phyloP scores from a whole-genome alignment of 2,888 invertebrate species.

The Plagiodera versicolora region DNA sequence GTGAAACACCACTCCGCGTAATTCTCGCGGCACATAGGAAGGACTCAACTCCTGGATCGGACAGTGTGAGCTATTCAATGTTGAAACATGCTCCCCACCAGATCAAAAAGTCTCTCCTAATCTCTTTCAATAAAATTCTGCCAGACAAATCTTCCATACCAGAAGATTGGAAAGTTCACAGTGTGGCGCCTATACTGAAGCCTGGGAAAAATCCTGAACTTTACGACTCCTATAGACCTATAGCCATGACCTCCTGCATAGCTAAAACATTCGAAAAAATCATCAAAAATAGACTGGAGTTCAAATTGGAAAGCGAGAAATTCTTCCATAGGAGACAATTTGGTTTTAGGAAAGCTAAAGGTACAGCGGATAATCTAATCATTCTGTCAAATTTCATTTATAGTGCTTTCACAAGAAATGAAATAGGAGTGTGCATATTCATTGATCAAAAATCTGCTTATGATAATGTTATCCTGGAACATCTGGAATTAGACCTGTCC shows the following conservation, averaged over 20 bases:
- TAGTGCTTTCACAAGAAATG: not conserved
- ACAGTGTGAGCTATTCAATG: constrained; percentile 13
- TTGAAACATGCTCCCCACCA: constrained; percentile 6
- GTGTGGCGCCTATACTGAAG: constrained; percentile 7
- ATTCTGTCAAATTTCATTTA: not conserved
- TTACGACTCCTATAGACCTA: constrained; percentile 1
- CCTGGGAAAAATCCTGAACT: not conserved
- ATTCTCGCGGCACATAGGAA: too few species aligned
- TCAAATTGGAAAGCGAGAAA: not conserved
- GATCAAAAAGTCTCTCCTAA: not conserved
- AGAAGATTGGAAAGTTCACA: constrained; percentile 16
- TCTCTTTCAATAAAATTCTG: constrained; percentile 12
- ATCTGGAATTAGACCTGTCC: not conserved
- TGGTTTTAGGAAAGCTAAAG: not conserved
- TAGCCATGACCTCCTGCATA: not conserved
- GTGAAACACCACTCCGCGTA: too few species aligned
- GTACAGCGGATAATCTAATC: not conserved
- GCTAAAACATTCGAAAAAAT: not conserved
- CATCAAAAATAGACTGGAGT: not conserved
- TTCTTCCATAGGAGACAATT: not conserved
- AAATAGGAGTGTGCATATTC: not conserved
- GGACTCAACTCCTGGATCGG: constrained; percentile 14
- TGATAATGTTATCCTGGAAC: constrained; percentile 3
- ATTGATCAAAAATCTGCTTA: constrained; percentile 2
- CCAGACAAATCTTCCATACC: constrained; percentile 7